phyloP scores from a whole-genome alignment of 2,797 vertebrate genomes.

The Paratrypauchen microcephalus region DNA sequence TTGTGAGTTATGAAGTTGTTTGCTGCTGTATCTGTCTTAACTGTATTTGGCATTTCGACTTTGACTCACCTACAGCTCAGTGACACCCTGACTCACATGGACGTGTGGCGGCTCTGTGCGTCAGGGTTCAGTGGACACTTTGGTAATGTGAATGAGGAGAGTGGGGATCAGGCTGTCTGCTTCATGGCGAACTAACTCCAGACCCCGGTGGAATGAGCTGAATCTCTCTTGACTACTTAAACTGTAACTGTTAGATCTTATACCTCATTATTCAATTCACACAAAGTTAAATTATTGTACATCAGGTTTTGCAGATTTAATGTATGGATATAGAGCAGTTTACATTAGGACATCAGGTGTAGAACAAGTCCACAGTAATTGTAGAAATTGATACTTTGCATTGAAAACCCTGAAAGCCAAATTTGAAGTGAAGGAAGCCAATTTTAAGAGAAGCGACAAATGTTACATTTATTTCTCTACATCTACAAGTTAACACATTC shows the following conservation, averaged over 20 bases:
- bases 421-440: background rate
- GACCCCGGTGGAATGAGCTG: background rate
- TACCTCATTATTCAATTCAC: background rate
- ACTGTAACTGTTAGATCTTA: background rate
- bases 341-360: background rate
- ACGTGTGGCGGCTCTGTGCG: background rate
- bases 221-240: background rate
- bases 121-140: conserved; percentile 4
- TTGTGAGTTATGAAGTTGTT: background rate
- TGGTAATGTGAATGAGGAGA: conserved; percentile 6
- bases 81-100: background rate
- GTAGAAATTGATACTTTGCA: background rate
- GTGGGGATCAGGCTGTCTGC: background rate
- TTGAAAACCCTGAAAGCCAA: background rate
- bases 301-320: no score
- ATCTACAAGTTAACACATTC: conserved; percentile 16
- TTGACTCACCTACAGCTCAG: background rate
- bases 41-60: background rate
- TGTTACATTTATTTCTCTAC: conserved; percentile 6
- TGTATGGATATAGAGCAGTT: background rate
- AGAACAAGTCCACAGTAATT: background rate
- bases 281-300: background rate
- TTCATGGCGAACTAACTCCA: background rate
- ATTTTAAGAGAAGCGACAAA: background rate
- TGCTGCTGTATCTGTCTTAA: background rate